Conservation (phyloP, 2,888 invertebrate species). For the Chrysolina oricalcia region DNA sequence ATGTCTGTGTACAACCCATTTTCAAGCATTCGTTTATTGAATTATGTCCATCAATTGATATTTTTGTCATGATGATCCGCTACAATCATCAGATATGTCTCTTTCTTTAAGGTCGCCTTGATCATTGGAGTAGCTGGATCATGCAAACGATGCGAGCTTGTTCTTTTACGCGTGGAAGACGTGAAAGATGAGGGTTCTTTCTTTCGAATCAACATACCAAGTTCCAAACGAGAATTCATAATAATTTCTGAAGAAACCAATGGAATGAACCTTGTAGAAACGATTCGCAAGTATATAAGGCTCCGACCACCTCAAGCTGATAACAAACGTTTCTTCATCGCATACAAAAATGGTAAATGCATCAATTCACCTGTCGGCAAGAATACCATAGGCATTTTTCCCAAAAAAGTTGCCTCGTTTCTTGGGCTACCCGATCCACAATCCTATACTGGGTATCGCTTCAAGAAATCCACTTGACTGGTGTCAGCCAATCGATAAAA, state of each 20-base stretch:
- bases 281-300: constrained; percentile 42
- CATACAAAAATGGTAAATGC: constrained; percentile 30
- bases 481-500: too few species aligned
- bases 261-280: constrained; percentile 29
- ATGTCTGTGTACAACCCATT: too few species aligned
- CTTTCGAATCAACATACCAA: constrained; percentile 35
- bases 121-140: constrained; percentile 52
- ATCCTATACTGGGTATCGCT: constrained; percentile 43
- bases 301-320: constrained; percentile 40
- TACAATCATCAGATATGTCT: not conserved
- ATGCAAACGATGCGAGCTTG: constrained; percentile 49
- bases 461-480: constrained; percentile 28
- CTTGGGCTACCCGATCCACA: constrained; percentile 45
- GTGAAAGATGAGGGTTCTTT: constrained; percentile 43
- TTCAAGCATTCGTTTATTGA: too few species aligned
- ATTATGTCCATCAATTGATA: too few species aligned
- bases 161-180: constrained; percentile 46
- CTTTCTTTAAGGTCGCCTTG: constrained; percentile 35
- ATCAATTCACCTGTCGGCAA: constrained; percentile 28
- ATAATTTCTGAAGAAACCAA: constrained; percentile 34
- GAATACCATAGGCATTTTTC: constrained; percentile 31
- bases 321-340: constrained; percentile 32
- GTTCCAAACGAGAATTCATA: constrained; percentile 44
- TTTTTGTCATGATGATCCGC: too few species aligned
- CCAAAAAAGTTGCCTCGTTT: constrained; percentile 30